Evolutionary conservation across 2,797 vertebrate genomes (phyloP).

Genomic region (Bucorvus abyssinicus): DNA sequence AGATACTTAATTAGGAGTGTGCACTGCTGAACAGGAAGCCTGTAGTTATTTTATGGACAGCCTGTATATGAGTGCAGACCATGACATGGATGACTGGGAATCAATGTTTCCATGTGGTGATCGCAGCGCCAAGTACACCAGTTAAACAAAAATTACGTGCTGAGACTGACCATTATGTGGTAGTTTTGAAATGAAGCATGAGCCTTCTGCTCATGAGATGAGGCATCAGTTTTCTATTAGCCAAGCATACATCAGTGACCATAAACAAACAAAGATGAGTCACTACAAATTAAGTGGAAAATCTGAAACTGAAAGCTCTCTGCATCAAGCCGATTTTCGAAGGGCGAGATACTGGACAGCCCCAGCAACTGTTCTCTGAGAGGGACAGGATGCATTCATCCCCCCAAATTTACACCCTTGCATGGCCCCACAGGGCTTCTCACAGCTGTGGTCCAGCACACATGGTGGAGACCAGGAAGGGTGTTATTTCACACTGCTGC

Average conservation of each 20-base stretch:
- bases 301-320: constrained; percentile 37
- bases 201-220: constrained; percentile 24
- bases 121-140: background rate
- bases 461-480: accelerated
- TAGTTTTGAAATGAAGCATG: constrained; percentile 40
- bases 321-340: background rate
- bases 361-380: background rate
- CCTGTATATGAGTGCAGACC: background rate
- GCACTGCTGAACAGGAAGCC: background rate
- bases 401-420: background rate
- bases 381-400: background rate
- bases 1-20: background rate
- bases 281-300: constrained; percentile 56
- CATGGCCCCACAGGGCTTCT: accelerated
- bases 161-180: constrained; percentile 17
- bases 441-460: background rate
- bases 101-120: background rate
- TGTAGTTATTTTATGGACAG: background rate
- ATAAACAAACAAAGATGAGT: constrained; percentile 58
- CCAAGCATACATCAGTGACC: background rate
- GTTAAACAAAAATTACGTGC: constrained; percentile 33
- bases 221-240: constrained; percentile 31
- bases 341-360: background rate
- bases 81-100: constrained; percentile 14
- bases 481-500: background rate